phyloP scores from a whole-genome alignment of 2,888 invertebrate species.

The Pollenia griseotomentosa region DNA sequence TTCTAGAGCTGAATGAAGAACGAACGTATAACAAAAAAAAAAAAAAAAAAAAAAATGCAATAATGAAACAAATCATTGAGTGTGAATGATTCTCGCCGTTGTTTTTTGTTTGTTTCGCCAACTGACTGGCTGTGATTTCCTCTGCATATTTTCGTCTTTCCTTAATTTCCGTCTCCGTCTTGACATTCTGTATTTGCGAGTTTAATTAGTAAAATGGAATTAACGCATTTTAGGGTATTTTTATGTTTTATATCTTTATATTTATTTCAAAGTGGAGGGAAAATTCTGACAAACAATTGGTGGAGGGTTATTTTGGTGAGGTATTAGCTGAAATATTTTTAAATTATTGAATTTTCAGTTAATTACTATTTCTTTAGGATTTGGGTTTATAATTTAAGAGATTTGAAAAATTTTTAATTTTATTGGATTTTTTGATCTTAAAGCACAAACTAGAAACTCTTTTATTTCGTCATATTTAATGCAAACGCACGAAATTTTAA shows the following conservation, averaged over 20 bases:
- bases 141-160: constrained; percentile 56
- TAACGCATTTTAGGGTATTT: constrained; percentile 79
- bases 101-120: constrained; percentile 47
- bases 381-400: not conserved
- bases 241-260: constrained; percentile 69
- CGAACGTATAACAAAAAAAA: not conserved
- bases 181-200: constrained; percentile 78
- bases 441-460: too few relatives aligned
- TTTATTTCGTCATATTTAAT: too few relatives aligned
- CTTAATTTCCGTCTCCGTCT: constrained; percentile 74
- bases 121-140: constrained; percentile 72
- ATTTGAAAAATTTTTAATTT: not conserved
- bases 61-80: constrained; percentile 83
- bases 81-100: constrained; percentile 79
- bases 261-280: constrained; percentile 8
- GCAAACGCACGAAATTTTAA: too few relatives aligned
- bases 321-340: constrained; percentile 4
- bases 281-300: constrained; percentile 15
- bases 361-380: not conserved
- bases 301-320: not conserved
- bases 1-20: constrained; percentile 59
- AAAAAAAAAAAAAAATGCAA: constrained; percentile 55
- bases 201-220: constrained; percentile 83
- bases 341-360: constrained; percentile 40
- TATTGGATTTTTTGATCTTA: not conserved